phyloP scores from a whole-genome alignment of 30 jellyfish, hydroid and myxozoan genomes.

The Cassiopea andromeda region DNA sequence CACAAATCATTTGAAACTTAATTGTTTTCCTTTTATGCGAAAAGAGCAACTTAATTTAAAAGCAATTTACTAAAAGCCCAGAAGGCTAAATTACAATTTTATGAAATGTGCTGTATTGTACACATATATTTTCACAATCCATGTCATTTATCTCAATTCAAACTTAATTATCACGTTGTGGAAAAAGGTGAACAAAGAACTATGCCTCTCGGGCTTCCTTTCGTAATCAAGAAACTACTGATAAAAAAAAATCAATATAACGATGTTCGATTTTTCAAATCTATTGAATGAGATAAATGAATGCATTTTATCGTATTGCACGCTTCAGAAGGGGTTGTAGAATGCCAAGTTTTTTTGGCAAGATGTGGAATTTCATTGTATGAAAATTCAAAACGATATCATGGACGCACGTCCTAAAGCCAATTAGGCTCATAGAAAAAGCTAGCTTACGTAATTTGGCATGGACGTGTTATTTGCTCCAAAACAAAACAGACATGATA shows the following conservation, averaged over 20 bases:
- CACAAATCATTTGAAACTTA: no score
- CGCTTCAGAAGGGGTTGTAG: neutral
- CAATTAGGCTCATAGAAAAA: neutral
- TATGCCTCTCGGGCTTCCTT: neutral
- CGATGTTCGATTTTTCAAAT: neutral
- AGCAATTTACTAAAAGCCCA: neutral
- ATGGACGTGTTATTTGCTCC: neutral
- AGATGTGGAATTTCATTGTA: neutral
- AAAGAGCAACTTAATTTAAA: no score
- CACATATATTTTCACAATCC: neutral
- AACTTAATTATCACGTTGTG: neutral
- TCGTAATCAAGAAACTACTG: neutral
- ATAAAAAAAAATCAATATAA: no score
- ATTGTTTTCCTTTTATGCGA: no score
- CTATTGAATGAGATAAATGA: neutral
- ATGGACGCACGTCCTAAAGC: neutral
- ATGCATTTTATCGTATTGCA: neutral
- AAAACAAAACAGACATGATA: neutral
- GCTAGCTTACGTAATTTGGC: conserved; percentile 1
- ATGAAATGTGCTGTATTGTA: neutral
- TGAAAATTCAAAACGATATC: neutral
- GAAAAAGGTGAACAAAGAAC: neutral
- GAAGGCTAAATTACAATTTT: neutral
- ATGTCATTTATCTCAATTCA: neutral
- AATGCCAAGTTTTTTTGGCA: conserved; percentile 1